These are phyloP conservation scores for Polypedilum pembai DNA, from an alignment of 1,140 invertebrate genomes.

Conservation along the genomic window DNA sequence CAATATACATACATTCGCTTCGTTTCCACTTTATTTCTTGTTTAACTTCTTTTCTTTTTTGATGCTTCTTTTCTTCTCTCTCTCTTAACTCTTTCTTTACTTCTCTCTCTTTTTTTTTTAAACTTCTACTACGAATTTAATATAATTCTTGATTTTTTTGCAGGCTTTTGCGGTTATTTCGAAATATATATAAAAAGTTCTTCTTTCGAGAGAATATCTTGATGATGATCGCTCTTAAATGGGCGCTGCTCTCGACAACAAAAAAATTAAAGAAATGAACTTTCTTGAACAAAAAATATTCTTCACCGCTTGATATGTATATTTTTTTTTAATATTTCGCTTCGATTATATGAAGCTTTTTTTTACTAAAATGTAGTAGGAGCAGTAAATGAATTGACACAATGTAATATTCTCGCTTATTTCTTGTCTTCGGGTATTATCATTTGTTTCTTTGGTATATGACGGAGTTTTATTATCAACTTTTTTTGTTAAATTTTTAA, in stretches of 20 bases:
- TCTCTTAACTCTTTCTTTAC: not conserved
- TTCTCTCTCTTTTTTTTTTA: not conserved
- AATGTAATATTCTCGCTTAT: too few relatives aligned
- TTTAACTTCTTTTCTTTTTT: not conserved
- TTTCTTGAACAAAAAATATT: not conserved
- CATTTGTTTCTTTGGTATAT: slow-evolving; percentile 22
- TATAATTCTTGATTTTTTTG: not conserved
- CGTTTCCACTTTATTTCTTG: slow-evolving; percentile 22
- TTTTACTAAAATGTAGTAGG: too few relatives aligned
- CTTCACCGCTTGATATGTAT: not conserved
- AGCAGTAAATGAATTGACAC: too few relatives aligned
- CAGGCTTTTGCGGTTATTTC: slow-evolving; percentile 24
- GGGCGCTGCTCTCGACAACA: not conserved
- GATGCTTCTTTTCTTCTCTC: not conserved
- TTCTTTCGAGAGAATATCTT: not conserved
- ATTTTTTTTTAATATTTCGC: too few relatives aligned
- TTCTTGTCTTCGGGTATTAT: not conserved
- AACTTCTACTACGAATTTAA: not conserved
- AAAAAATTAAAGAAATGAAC: slow-evolving; percentile 7
- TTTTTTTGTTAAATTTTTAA: not conserved
- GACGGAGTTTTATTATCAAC: not conserved
- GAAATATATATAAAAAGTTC: slow-evolving; percentile 1
- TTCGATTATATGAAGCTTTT: too few relatives aligned
- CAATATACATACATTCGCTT: not conserved
- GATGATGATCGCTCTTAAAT: not conserved